Conservation (phyloP, 2,888 invertebrate species). For the Sarcophaga caerulescens region DNA sequence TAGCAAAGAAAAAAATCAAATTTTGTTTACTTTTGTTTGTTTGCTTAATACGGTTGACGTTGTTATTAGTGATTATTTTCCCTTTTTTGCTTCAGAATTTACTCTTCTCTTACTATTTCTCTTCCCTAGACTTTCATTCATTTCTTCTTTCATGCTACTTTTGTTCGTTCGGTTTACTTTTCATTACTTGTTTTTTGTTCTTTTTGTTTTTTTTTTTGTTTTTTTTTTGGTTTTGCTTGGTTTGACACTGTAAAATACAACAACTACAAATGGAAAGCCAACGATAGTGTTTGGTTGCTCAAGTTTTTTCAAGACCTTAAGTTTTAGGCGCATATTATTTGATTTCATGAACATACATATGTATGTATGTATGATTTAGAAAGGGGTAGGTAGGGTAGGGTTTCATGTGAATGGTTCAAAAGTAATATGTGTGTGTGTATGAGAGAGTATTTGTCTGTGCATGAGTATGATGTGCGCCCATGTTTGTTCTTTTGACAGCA, state of each 20-base stretch:
- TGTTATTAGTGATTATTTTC: too few species aligned
- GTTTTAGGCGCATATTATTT: background rate
- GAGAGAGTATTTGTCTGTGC: slow-evolving; percentile 12
- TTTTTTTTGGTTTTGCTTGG: background rate
- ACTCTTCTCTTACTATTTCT: too few species aligned
- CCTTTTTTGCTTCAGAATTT: too few species aligned
- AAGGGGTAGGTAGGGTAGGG: background rate
- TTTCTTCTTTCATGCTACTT: too few species aligned
- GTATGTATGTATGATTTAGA: background rate
- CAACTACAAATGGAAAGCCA: slow-evolving; percentile 6
- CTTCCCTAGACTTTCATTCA: too few species aligned
- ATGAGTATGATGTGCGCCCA: slow-evolving; percentile 74
- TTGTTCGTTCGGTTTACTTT: too few species aligned
- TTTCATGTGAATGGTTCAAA: background rate
- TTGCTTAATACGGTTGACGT: too few species aligned
- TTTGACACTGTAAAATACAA: background rate
- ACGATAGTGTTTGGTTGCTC: slow-evolving; percentile 38
- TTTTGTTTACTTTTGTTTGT: too few species aligned
- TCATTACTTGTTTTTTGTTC: background rate
- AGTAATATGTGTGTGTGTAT: slow-evolving; percentile 44
- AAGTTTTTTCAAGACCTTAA: slow-evolving; percentile 1
- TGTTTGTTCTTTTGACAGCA: slow-evolving; percentile 81
- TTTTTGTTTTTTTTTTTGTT: too few species aligned
- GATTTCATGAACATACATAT: too few species aligned
- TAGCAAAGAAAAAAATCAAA: too few species aligned